Evolutionary conservation across 2,888 invertebrate species (phyloP), one percentile per base, ranked within the genome.

Genomic region (Orthonychiurus folsomi): DNA sequence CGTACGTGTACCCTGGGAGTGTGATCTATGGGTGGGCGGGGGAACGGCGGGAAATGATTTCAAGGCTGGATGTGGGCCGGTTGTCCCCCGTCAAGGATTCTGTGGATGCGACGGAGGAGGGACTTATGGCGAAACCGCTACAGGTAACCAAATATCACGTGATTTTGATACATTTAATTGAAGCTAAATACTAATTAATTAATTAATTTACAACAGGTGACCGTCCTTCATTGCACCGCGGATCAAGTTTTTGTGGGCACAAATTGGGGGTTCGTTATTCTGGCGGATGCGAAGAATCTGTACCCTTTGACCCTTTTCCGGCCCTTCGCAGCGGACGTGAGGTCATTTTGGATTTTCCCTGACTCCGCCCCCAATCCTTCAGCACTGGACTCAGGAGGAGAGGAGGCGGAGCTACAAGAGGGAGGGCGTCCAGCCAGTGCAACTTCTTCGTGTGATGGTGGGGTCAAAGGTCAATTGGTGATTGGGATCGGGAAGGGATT

Each of bases 201-300:
- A 55, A 48, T 28, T 28, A 59, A 50, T 62, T 60, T 56, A 48
- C 71, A 71, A 25, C 78, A 88, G 84, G 87, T 90, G 65, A 84
- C 86, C 68, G 77, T 90, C 74, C 83, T 85, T 57, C 81, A 84
- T 37, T 78, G 86, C 60, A 82, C 83, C 37, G 82, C 83, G 28
- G 61, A 64, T 3, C 85, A 86, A 73, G 79, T 95, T 50, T 93
- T 91, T 77, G 86, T 92, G 66, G 96, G 96, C 55, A 96, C 96
- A 0, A 91, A 92, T 5, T 90, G 92, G 88, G 97, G 97, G 25
- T 93, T 93, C 76, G 80, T 97, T 55, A 87, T 96, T 60, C 88
- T 95, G 3, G 90, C 92, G 0, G 93, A 93, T 76, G 84, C 86
- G 21, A 80, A 81, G 62, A 83, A 87, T 0, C 81, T 95, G 72